Percentiles rank a stretch among this genome's conserved stretches.
Evolutionary conservation across 2,888 invertebrate genomes (phyloP).

Genomic region (Conchocele bisecta): DNA sequence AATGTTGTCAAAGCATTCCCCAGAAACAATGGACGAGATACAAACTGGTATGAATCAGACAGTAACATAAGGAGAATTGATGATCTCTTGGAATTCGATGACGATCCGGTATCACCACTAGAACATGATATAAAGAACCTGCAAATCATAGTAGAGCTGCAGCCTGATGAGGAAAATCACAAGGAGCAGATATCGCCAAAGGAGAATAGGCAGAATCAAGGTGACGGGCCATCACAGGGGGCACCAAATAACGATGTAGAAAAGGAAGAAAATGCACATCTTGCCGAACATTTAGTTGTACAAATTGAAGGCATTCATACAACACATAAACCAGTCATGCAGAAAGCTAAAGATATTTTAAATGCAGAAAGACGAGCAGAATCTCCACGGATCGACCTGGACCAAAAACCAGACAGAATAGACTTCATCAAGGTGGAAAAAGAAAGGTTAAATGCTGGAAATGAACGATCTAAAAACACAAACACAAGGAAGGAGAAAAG

Average conservation of each 20-base stretch:
- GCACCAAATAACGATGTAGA: constrained; percentile 23
- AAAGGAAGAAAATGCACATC: constrained; percentile 26
- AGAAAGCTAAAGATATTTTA: constrained; percentile 61
- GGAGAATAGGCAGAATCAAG: constrained; percentile 54
- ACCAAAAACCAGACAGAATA: constrained; percentile 35
- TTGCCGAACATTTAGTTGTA: constrained; percentile 43
- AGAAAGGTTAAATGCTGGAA: constrained; percentile 34
- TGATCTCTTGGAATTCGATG: constrained; percentile 20
- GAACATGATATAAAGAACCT: constrained; percentile 48
- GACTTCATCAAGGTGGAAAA: constrained; percentile 53
- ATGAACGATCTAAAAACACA: constrained; percentile 38
- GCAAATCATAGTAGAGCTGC: constrained; percentile 54
- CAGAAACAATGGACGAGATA: background rate
- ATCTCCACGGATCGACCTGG: constrained; percentile 42
- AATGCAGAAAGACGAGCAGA: constrained; percentile 60
- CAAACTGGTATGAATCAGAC: background rate
- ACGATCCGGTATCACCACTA: constrained; percentile 13
- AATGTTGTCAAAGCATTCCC: too few species aligned
- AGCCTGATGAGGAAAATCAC: constrained; percentile 58
- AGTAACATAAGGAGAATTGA: constrained; percentile 5
- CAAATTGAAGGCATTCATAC: constrained; percentile 38
- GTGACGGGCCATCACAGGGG: constrained; percentile 25
- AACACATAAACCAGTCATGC: constrained; percentile 34
- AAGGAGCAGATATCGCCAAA: constrained; percentile 67
- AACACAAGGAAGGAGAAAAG: constrained; percentile 58